Base-by-base conservation (phyloP, 2,888 invertebrate species). In the Eustalomyia histrio region DNA sequence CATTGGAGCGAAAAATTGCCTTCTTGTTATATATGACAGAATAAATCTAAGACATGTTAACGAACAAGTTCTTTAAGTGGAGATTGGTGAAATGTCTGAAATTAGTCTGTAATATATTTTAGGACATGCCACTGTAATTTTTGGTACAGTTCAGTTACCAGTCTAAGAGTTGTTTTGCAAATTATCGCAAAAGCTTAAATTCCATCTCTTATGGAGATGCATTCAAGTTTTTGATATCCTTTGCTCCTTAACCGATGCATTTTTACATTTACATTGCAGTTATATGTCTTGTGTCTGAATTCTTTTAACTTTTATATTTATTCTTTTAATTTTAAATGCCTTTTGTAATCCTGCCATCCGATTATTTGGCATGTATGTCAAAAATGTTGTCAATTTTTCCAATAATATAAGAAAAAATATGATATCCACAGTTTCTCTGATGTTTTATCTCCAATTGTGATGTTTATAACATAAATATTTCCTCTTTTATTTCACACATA, bases 351-450 rank as follows among this genome's bases (percentile, higher is more conserved):
- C 16, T 9, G 0, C 14, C 7, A 18, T 21, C 4, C 18, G 14
- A 6, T 14, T 47, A n/a, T 16, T 16, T 21, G 35, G 6, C 65
- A 33, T 17, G 0, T 63, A 18, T 53, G 75, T 39, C 35, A 85
- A 78, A 80, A 83, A 87, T 60, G 72, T 85, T 53, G 72, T 67
- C 9, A 86, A 85, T 79, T 86, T 86, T 58, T 86, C 84, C 64
- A 87, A 60, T 29, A 87, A 29, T 65, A 84, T 82, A 1, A 82
- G 82, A 55, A 87, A 87, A 55, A 87, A 87, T 7, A 86, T 29
- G 79, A 85, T 83, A 52, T 86, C 86, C 64, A 87, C 86, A 2
- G 85, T 84, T n/a, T 83, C 84, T 21, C 43, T 84, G 74, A 72
- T 87, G 83, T 16, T 57, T 61, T 24, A 87, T 83, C 16, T 9